Conservation (phyloP, 2,888 invertebrate species). For the Yponomeuta evonymella region DNA sequence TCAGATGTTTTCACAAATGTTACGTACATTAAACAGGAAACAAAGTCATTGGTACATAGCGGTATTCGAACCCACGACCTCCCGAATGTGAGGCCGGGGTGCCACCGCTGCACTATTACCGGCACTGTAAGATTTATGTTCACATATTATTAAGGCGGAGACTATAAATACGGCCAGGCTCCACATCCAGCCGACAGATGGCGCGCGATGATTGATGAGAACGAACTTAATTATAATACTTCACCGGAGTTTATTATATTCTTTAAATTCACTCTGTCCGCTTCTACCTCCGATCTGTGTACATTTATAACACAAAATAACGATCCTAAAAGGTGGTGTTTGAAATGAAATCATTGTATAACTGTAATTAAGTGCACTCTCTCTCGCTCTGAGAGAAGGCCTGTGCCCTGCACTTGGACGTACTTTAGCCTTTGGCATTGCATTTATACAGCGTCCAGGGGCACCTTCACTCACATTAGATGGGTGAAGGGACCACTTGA, state of each 20-base stretch:
- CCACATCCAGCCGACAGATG: constrained; percentile 42
- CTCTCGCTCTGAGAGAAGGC: too few species aligned
- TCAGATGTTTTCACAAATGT: too few species aligned
- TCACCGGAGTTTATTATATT: constrained; percentile 22
- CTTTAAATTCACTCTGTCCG: constrained; percentile 23
- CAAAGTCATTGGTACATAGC: too few species aligned
- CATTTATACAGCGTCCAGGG: not conserved
- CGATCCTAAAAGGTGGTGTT: not conserved
- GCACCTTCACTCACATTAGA: not conserved
- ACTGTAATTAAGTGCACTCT: too few species aligned
- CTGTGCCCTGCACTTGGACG: too few species aligned
- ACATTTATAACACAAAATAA: not conserved
- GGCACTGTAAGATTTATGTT: too few species aligned
- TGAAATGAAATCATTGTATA: too few species aligned
- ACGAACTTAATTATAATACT: constrained; percentile 60
- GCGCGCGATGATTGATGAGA: constrained; percentile 58
- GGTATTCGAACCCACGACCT: too few species aligned
- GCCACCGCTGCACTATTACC: too few species aligned
- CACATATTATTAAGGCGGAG: not conserved
- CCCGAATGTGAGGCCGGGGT: too few species aligned
- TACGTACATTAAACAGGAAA: too few species aligned
- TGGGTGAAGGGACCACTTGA: not conserved
- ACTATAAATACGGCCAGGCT: constrained; percentile 1
- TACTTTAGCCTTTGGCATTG: too few species aligned
- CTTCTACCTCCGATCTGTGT: not conserved